These are phyloP conservation scores for Emmelina monodactyla DNA, from an alignment of 2,888 invertebrate species.

Conservation along the genomic window DNA sequence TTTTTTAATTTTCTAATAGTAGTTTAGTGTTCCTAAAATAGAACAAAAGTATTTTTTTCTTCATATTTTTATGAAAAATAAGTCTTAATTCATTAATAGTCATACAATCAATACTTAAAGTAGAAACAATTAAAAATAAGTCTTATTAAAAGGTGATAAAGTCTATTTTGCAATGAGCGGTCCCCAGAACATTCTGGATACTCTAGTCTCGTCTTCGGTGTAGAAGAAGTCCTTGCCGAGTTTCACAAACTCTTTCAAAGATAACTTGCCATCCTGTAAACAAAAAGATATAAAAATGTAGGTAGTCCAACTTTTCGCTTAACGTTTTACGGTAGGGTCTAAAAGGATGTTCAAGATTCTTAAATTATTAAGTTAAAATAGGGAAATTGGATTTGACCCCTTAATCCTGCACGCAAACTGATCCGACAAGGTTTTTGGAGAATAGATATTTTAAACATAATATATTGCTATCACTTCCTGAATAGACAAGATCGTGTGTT, in stretches of 20 bases:
- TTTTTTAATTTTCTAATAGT: too few species aligned
- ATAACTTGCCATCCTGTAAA: slow-evolving; percentile 74
- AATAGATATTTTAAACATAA: too few species aligned
- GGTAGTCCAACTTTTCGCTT: too few species aligned
- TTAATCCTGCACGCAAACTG: too few species aligned
- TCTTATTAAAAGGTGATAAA: not conserved
- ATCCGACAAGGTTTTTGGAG: too few species aligned
- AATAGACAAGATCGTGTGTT: too few species aligned
- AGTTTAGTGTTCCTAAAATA: not conserved
- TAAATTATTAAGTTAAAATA: too few species aligned
- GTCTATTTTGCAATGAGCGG: slow-evolving; percentile 63
- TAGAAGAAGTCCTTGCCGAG: slow-evolving; percentile 83
- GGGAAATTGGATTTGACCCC: too few species aligned
- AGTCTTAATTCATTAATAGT: not conserved
- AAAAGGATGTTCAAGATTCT: too few species aligned
- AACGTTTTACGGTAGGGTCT: too few species aligned
- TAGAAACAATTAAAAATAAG: not conserved
- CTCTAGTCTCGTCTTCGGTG: slow-evolving; percentile 75
- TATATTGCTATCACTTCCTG: too few species aligned
- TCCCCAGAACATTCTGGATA: slow-evolving; percentile 89
- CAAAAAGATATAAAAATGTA: slow-evolving; percentile 9
- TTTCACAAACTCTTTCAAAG: slow-evolving; percentile 79
- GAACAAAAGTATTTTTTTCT: not conserved
- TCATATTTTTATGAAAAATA: not conserved
- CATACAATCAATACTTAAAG: not conserved